These are phyloP conservation scores for Trididemnum nubilum DNA, from an alignment of 23 tunicate genomes.

Conservation along the genomic window DNA sequence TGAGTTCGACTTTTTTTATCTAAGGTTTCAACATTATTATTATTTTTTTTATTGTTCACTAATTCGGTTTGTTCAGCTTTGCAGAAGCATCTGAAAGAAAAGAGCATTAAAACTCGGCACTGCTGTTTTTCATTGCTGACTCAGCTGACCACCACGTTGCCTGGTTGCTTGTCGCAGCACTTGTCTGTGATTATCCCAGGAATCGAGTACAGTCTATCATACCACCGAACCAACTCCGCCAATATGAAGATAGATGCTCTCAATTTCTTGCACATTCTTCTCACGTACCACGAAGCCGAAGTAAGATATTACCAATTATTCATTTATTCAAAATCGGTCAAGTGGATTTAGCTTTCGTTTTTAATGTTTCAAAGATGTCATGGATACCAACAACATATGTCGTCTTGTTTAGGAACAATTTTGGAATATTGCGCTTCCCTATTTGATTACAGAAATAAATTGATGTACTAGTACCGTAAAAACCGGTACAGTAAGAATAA, in stretches of 20 bases:
- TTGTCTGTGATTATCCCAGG: slow-evolving; percentile 74
- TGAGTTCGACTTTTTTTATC: no score
- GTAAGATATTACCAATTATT: slow-evolving; percentile 34
- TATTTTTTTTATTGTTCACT: no score
- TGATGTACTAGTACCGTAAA: no score
- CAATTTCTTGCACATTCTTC: slow-evolving; percentile 74
- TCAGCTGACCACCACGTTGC: slow-evolving; percentile 74
- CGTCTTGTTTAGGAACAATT: no score
- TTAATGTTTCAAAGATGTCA: no score
- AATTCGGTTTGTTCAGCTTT: no score
- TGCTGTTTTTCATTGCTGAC: slow-evolving; percentile 83
- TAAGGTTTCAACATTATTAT: no score
- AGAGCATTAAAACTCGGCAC: slow-evolving; percentile 80
- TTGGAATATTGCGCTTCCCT: no score
- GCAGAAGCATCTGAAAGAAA: slow-evolving; percentile 70
- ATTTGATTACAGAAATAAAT: no score
- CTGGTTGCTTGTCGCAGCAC: slow-evolving; percentile 84
- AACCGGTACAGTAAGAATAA: no score
- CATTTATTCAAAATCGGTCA: no score
- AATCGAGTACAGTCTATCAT: slow-evolving; percentile 59
- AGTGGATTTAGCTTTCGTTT: neutral
- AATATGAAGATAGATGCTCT: slow-evolving; percentile 89
- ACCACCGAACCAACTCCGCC: slow-evolving; percentile 75
- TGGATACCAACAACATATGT: no score
- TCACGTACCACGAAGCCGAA: slow-evolving; percentile 71